These are phyloP conservation scores for Heliconius nattereri DNA, from an alignment of 1,140 invertebrate genomes.

Conservation along the genomic window DNA sequence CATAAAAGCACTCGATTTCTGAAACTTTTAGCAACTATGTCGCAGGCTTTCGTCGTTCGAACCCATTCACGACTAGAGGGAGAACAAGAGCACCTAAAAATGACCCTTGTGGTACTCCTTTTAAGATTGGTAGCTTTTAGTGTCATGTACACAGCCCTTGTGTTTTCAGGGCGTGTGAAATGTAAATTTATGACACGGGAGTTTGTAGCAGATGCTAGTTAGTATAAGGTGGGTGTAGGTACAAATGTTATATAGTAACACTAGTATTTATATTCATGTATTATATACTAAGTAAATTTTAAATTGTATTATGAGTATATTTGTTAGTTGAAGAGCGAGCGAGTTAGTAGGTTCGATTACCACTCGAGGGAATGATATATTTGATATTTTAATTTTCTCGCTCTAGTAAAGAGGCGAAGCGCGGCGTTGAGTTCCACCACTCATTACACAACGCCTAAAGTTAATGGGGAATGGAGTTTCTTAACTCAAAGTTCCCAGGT, in stretches of 20 bases:
- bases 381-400: no score
- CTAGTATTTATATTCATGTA: not conserved
- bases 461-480: no score
- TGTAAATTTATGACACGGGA: conserved; percentile 32
- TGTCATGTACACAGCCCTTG: conserved; percentile 48
- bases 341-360: no score
- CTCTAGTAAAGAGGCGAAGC: no score
- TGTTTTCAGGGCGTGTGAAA: conserved; percentile 30
- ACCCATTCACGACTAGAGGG: conserved; percentile 63
- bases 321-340: no score
- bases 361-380: no score
- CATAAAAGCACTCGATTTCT: conserved; percentile 74
- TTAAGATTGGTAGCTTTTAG: conserved; percentile 67
- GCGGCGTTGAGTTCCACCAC: no score
- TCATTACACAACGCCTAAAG: no score
- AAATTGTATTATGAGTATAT: no score
- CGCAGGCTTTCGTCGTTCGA: conserved; percentile 58
- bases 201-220: conserved; percentile 14
- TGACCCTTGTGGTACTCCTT: conserved; percentile 67
- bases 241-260: not conserved
- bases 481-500: no score
- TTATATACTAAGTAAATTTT: no score
- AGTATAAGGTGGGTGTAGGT: not conserved
- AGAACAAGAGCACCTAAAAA: conserved; percentile 59
- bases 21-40: conserved; percentile 76